Evolutionary conservation across 1,140 invertebrate genomes (phyloP).

Genomic region (Colletes gigas): DNA sequence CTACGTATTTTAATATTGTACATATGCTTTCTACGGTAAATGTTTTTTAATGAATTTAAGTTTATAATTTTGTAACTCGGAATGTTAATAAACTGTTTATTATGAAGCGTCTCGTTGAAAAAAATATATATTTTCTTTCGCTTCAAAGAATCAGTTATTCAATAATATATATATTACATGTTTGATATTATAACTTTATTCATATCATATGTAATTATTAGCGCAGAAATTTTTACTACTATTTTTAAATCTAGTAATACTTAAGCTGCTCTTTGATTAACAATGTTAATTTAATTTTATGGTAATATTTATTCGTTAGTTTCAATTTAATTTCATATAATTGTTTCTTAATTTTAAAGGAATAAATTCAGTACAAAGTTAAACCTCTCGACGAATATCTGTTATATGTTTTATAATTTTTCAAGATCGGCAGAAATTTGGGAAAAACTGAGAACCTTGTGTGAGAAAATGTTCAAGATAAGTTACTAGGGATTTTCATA

Average conservation of each 20-base stretch:
- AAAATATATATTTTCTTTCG: not conserved
- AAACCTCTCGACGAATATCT: too few species aligned
- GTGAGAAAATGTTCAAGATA: constrained; percentile 1
- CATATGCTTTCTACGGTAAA: constrained; percentile 66
- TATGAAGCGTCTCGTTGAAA: not conserved
- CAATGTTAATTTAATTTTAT: not conserved
- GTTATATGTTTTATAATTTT: not conserved
- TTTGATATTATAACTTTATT: not conserved
- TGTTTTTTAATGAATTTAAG: constrained; percentile 39
- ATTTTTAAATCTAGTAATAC: constrained; percentile 1
- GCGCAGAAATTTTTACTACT: not conserved
- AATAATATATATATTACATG: too few species aligned
- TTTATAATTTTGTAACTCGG: constrained; percentile 25
- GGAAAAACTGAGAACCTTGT: not conserved
- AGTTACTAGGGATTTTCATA: constrained; percentile 44
- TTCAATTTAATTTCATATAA: not conserved
- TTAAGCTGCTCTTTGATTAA: not conserved
- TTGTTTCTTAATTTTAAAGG: not conserved
- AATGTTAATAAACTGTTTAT: constrained; percentile 20
- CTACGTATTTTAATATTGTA: constrained; percentile 69
- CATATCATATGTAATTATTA: not conserved
- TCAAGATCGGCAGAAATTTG: not conserved
- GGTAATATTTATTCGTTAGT: not conserved
- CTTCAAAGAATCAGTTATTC: not conserved
- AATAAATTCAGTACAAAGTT: not conserved